Conservation (phyloP, 2,888 invertebrate genomes). For the Tortrix viridana region DNA sequence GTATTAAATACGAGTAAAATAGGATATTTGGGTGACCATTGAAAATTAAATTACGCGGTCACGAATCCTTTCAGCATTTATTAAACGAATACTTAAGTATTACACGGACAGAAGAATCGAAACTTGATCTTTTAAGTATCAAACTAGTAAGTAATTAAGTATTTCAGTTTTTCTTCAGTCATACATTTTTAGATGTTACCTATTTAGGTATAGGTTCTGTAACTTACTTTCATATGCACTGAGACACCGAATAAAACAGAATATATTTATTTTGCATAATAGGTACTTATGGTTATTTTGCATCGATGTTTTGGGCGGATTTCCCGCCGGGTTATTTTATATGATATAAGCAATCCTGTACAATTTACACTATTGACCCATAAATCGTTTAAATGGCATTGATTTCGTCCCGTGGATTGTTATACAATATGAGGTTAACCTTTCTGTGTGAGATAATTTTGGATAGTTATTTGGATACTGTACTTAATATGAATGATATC, state of each 20-base stretch:
- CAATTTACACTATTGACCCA: constrained; percentile 72
- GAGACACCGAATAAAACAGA: too few species aligned
- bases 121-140: too few species aligned
- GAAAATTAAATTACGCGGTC: background rate
- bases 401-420: constrained; percentile 1
- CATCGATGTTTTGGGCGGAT: constrained; percentile 38
- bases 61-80: background rate
- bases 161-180: too few species aligned
- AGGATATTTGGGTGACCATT: too few species aligned
- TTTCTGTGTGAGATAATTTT: constrained; percentile 7
- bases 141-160: too few species aligned
- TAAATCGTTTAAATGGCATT: constrained; percentile 55
- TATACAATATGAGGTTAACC: background rate
- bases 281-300: constrained; percentile 7
- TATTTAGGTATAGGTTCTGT: background rate
- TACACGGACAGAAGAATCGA: too few species aligned
- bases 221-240: constrained; percentile 1
- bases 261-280: too few species aligned
- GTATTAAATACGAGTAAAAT: too few species aligned
- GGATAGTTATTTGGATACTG: background rate
- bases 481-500: constrained; percentile 21
- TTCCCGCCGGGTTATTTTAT: constrained; percentile 77
- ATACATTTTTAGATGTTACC: too few species aligned
- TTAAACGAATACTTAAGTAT: background rate
- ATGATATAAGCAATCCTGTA: constrained; percentile 74